phyloP scores from a whole-genome alignment of 2,113 vertebrate species.

The Ammospiza nelsoni region DNA sequence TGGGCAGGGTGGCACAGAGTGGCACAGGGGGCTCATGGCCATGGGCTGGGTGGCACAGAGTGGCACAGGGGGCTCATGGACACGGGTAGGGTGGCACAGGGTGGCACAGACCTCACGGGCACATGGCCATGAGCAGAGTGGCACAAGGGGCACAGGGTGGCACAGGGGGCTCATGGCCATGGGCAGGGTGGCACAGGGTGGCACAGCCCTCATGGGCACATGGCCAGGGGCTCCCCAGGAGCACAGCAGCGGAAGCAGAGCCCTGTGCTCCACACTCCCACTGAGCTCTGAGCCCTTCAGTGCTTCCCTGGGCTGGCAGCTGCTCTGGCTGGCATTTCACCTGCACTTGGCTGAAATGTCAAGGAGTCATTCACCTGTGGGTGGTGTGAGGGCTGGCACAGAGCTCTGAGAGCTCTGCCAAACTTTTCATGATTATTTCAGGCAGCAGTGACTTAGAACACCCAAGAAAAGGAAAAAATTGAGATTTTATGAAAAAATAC shows the following conservation, averaged over 20 bases:
- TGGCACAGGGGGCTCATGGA: too few species aligned
- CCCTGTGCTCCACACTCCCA: accelerated
- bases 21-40: too few species aligned
- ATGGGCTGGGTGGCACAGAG: too few species aligned
- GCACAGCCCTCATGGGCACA: too few species aligned
- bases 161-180: too few species aligned
- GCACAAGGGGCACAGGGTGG: too few species aligned
- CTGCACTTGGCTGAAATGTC: neutral
- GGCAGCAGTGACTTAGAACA: neutral
- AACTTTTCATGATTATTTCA: neutral
- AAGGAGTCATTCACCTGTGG: neutral
- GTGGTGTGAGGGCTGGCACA: neutral
- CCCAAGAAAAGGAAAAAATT: neutral
- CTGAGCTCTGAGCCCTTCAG: neutral
- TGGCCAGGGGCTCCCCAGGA: neutral
- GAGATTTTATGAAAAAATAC: neutral
- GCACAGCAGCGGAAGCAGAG: neutral
- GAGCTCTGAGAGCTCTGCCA: neutral
- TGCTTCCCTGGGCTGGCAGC: neutral
- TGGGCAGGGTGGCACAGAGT: too few species aligned
- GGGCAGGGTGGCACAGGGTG: too few species aligned
- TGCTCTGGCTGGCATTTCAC: neutral
- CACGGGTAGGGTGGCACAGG: too few species aligned
- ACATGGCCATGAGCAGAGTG: too few species aligned
- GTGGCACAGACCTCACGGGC: too few species aligned